Conservation (phyloP, 2,113 vertebrate species). For the Myrmecophaga tridactyla region DNA sequence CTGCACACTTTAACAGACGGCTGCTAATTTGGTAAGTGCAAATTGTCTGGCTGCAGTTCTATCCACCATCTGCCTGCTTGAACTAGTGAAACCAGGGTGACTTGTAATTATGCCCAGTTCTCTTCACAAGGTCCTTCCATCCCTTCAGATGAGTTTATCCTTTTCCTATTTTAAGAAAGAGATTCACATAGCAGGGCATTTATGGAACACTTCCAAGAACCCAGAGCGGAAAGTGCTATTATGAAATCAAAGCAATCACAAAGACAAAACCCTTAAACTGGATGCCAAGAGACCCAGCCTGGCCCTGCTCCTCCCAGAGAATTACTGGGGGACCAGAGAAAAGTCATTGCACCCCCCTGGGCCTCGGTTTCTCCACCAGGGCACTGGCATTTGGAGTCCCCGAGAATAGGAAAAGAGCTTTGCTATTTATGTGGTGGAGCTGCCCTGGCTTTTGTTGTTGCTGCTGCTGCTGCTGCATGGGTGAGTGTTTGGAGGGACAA, state of each 20-base stretch:
- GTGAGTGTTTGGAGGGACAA: background rate
- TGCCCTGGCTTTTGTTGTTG: background rate
- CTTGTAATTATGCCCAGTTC: constrained; percentile 70
- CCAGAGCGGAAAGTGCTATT: constrained; percentile 42
- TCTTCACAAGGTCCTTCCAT: constrained; percentile 65
- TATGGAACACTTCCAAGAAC: constrained; percentile 59
- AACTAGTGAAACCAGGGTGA: constrained; percentile 76
- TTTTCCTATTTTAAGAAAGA: constrained; percentile 75
- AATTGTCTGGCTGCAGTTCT: constrained; percentile 70
- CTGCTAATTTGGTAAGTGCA: constrained; percentile 75
- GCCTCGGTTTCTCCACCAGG: background rate
- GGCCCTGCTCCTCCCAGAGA: background rate
- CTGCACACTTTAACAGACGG: constrained; percentile 65
- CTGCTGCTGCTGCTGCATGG: background rate
- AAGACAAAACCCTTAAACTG: constrained; percentile 46
- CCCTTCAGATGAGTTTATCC: constrained; percentile 56
- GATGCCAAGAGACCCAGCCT: background rate
- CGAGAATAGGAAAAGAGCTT: background rate
- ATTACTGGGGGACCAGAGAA: background rate
- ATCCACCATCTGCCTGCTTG: constrained; percentile 75
- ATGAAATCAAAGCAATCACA: constrained; percentile 42
- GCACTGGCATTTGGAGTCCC: background rate
- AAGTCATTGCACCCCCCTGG: background rate
- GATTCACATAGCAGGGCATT: constrained; percentile 48
- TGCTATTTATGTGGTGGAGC: background rate